These are phyloP conservation scores for Neopipo cinnamomea DNA, from an alignment of 2,113 vertebrate species.

Conservation along the genomic window DNA sequence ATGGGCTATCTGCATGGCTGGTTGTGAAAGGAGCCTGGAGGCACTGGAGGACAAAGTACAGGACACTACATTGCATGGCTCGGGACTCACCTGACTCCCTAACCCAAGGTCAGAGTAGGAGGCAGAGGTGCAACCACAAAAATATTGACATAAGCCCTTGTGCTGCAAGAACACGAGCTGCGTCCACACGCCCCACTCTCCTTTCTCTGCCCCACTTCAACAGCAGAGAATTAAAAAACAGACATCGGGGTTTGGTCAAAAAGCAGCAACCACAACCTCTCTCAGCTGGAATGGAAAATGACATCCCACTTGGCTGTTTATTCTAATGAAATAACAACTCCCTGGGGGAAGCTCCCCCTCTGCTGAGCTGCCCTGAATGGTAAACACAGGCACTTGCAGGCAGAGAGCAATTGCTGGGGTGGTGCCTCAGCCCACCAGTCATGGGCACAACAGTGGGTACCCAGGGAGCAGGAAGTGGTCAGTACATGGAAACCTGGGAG, in stretches of 20 bases:
- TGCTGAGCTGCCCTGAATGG: neutral
- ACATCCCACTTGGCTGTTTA: neutral
- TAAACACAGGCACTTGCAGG: neutral
- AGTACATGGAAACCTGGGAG: neutral
- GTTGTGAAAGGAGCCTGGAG: neutral
- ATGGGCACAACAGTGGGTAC: rapidly evolving
- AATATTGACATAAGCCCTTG: neutral
- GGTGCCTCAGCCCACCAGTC: neutral
- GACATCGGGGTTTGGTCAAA: neutral
- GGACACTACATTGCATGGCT: rapidly evolving
- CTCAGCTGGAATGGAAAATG: slow-evolving; percentile 10
- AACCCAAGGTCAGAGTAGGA: neutral
- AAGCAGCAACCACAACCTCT: neutral
- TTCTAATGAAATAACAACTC: neutral
- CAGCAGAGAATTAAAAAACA: neutral
- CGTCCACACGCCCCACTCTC: rapidly evolving
- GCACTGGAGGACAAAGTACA: neutral
- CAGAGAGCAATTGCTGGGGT: neutral
- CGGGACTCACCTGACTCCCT: neutral
- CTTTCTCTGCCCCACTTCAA: neutral
- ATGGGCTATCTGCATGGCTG: neutral
- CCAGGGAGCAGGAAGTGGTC: neutral
- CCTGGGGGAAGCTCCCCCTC: neutral
- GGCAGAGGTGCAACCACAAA: neutral
- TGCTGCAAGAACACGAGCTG: neutral